Percentiles rank a stretch among this genome's conserved stretches.
These are phyloP conservation scores for Pocillopora meandrina DNA, from an alignment of 92 coral and sea anemone genomes.

Conservation along the genomic window DNA sequence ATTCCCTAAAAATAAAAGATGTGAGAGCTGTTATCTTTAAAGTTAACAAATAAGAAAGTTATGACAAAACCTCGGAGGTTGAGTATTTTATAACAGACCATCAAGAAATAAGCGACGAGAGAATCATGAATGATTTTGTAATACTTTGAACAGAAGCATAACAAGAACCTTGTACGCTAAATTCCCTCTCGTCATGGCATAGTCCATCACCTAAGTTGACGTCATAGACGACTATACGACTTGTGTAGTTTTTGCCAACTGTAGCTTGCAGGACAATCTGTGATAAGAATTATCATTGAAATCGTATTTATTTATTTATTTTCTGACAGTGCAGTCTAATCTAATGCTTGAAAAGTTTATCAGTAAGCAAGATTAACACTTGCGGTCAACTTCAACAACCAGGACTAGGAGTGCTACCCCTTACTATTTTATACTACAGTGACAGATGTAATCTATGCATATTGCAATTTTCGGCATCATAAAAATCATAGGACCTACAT, in stretches of 20 bases:
- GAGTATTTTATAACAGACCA: no score
- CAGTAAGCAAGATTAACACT: no score
- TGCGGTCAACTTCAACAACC: no score
- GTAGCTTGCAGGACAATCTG: constrained; percentile 20
- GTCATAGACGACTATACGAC: constrained; percentile 32
- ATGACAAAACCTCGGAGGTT: no score
- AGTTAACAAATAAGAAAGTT: no score
- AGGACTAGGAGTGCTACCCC: no score
- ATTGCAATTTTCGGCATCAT: no score
- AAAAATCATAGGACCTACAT: no score
- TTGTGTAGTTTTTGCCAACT: background rate
- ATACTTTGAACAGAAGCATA: no score
- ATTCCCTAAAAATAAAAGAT: constrained; percentile 14
- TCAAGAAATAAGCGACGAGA: background rate
- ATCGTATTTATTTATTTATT: background rate
- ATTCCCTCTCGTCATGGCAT: background rate
- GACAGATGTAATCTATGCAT: no score
- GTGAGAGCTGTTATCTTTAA: background rate
- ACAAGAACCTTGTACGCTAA: background rate
- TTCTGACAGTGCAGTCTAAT: background rate
- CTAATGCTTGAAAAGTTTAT: no score
- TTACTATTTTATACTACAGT: no score
- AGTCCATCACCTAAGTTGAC: constrained; percentile 13
- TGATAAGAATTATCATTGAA: background rate
- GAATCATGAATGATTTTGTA: background rate